Evolutionary conservation across 2,113 vertebrate species (phyloP).

Genomic region (Perognathus longimembris): DNA sequence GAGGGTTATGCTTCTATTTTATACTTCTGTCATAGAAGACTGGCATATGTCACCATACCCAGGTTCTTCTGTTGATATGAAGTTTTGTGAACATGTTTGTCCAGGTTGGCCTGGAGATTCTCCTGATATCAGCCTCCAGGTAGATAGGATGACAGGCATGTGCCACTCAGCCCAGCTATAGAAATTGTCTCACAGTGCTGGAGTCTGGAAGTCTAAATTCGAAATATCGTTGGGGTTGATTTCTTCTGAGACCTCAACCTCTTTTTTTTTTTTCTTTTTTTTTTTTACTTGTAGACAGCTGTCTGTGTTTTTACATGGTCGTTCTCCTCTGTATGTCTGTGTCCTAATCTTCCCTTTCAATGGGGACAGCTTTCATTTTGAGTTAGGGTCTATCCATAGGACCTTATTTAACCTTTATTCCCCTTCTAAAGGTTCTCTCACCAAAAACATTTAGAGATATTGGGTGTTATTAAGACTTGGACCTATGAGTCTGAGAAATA

Average conservation of each 20-base stretch:
- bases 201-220: neutral
- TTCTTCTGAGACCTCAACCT: neutral
- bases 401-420: neutral
- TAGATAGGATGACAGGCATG: too few relatives aligned
- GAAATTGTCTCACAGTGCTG: neutral
- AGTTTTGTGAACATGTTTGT: too few relatives aligned
- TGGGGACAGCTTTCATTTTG: neutral
- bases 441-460: neutral
- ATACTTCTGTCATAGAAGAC: too few relatives aligned
- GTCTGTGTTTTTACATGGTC: neutral
- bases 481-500: too few relatives aligned
- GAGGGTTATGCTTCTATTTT: too few relatives aligned
- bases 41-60: too few relatives aligned
- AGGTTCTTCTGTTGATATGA: too few relatives aligned
- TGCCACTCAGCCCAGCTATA: too few relatives aligned
- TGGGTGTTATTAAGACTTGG: neutral
- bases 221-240: neutral
- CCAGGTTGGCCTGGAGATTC: too few relatives aligned
- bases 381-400: neutral
- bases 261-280: too few relatives aligned
- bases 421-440: neutral
- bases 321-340: too few relatives aligned
- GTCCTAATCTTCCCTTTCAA: neutral
- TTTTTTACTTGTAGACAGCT: neutral
- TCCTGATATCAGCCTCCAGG: too few relatives aligned